Evolutionary conservation across 2,113 vertebrate species (phyloP).

Genomic region (Indicator maculatus): DNA sequence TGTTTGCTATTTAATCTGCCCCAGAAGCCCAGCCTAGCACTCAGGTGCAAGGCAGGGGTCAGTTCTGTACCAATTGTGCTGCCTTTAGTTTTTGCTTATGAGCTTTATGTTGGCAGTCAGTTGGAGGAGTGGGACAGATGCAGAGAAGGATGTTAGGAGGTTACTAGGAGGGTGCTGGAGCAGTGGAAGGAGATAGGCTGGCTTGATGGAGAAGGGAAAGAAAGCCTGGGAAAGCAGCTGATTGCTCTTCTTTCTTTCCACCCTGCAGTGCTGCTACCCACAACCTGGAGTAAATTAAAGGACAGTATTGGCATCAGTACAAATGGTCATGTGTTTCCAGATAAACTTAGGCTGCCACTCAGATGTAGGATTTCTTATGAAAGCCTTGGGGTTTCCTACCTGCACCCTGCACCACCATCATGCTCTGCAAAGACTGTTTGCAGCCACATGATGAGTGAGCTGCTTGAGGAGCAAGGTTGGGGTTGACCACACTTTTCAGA

Average conservation of each 20-base stretch:
- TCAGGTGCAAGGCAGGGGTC: neutral
- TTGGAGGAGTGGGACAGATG: neutral
- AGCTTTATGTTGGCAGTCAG: neutral
- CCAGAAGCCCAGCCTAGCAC: neutral
- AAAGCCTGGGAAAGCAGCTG: neutral
- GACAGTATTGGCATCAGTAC: neutral
- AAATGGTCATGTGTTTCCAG: neutral
- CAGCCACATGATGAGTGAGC: accelerated
- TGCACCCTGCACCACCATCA: accelerated
- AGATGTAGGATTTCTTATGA: neutral
- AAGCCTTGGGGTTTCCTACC: neutral
- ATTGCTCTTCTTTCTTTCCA: neutral
- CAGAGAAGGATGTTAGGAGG: neutral
- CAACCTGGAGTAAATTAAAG: neutral
- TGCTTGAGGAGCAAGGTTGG: neutral
- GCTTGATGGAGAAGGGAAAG: neutral
- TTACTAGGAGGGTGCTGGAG: neutral
- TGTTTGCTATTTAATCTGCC: neutral
- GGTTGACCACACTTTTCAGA: neutral
- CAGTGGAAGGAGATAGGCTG: neutral
- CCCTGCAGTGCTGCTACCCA: neutral
- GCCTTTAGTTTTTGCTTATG: neutral
- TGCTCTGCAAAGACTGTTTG: neutral
- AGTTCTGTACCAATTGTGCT: neutral
- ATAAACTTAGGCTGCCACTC: neutral